Base-by-base conservation (phyloP, 1,140 invertebrate genomes). In the Chironomus striatipennis region DNA sequence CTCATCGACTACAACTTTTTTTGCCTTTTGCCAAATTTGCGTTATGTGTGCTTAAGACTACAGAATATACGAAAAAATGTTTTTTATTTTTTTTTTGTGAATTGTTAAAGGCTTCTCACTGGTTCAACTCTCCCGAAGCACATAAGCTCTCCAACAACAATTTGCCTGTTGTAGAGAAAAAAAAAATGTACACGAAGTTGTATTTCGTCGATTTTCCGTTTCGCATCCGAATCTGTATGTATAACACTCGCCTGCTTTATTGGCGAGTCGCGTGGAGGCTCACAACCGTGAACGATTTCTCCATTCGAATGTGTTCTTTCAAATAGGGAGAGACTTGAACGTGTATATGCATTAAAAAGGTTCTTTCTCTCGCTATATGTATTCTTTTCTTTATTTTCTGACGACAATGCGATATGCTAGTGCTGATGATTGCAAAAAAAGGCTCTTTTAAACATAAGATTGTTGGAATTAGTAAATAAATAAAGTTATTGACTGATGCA, bases 51-150 rank as follows among this genome's bases (percentile, higher is more conserved):
- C 65, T 70, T 70, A 70, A 70, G 65, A 70, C 65, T 18, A 70
- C 47, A 57, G 47, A 57, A 57, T 57, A 57, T 70, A 70, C 17
- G 20, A 70, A 70, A 70, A 70, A 70, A 70, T 57, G 47, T 57
- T 57, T 57, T 34, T 57, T 57, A 57, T 57, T 12, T 57, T 12
- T 57, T 12, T 67, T 70, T 70, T 70, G 65, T 70, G 65, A 70
- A 70, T 70, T 70, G 65, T 70, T 70, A 70, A 70, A 70, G 65
- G 65, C 65, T 70, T 70, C 64, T 67, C 64, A 67, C 64, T 67
- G 64, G 64, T 67, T 67, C 64, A 57, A 20, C 64, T 67, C 64
- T 67, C 64, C 64, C n/a, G 18, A 17, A 67, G 17, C 7, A 20
- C 65, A 70, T 21, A 70, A 70, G 20, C 17, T 70, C 17, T 17